phyloP scores from a whole-genome alignment of 2,113 vertebrate species.

The Porphyrio hochstetteri region DNA sequence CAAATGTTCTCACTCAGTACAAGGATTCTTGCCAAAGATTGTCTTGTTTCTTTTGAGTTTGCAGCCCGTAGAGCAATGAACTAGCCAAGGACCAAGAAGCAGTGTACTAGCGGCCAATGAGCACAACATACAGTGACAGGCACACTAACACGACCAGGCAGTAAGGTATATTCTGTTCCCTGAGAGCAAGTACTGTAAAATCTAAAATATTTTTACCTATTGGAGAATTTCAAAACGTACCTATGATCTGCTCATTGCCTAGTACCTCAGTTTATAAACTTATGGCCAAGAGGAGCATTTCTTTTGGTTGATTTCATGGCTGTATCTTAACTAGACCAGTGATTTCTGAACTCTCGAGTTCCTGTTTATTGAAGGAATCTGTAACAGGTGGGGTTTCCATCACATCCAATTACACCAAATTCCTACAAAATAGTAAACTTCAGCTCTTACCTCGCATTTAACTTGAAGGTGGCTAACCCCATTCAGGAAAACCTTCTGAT shows the following conservation, averaged over 20 bases:
- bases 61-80: neutral
- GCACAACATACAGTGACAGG: neutral
- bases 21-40: neutral
- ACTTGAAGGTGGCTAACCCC: neutral
- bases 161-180: neutral
- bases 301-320: neutral
- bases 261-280: neutral
- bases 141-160: neutral
- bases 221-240: neutral
- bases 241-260: neutral
- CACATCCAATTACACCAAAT: neutral
- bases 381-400: neutral
- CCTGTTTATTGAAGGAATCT: neutral
- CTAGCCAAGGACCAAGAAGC: neutral
- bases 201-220: neutral
- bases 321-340: neutral
- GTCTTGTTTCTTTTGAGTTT: neutral
- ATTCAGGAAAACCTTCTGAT: neutral
- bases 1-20: neutral
- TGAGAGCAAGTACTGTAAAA: neutral
- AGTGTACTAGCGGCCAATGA: neutral
- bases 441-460: neutral
- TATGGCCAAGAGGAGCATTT: neutral
- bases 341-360: neutral
- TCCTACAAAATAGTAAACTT: neutral